Conservation (phyloP, 2,113 vertebrate species). For the Noctilio leporinus region DNA sequence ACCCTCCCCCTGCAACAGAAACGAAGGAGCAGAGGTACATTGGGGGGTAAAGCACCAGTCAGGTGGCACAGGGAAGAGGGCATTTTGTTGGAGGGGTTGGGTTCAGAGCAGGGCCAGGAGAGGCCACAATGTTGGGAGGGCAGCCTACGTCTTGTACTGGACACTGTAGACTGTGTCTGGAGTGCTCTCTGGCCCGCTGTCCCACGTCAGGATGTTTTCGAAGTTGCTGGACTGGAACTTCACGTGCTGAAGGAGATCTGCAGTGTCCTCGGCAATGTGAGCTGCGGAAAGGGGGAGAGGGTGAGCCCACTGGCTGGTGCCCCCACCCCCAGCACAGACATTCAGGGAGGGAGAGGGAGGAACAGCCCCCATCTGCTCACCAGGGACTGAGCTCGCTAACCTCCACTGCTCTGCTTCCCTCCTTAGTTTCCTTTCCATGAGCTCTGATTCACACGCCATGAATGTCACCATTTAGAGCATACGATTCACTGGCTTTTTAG, state of each 20-base stretch:
- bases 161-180: conserved; percentile 74
- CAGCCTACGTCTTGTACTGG: conserved; percentile 77
- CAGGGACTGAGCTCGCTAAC: background rate
- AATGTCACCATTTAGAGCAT: background rate
- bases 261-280: background rate
- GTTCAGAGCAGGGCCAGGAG: background rate
- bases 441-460: background rate
- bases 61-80: background rate
- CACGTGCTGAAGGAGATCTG: conserved; percentile 51
- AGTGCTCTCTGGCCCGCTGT: background rate
- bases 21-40: background rate
- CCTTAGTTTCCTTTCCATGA: background rate
- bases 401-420: fast-evolving
- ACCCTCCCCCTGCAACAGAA: background rate
- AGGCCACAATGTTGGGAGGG: background rate
- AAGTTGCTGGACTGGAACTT: conserved; percentile 80
- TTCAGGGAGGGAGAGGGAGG: fast-evolving
- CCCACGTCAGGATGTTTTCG: conserved; percentile 80
- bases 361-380: background rate
- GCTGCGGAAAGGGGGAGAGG: background rate
- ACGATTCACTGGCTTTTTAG: background rate
- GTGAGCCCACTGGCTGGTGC: background rate
- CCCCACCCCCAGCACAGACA: fast-evolving
- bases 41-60: background rate
- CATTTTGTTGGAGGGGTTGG: background rate